Evolutionary conservation across 2,888 invertebrate species (phyloP), one percentile per base, ranked within the genome.

Genomic region (Callyntrura sp.): DNA sequence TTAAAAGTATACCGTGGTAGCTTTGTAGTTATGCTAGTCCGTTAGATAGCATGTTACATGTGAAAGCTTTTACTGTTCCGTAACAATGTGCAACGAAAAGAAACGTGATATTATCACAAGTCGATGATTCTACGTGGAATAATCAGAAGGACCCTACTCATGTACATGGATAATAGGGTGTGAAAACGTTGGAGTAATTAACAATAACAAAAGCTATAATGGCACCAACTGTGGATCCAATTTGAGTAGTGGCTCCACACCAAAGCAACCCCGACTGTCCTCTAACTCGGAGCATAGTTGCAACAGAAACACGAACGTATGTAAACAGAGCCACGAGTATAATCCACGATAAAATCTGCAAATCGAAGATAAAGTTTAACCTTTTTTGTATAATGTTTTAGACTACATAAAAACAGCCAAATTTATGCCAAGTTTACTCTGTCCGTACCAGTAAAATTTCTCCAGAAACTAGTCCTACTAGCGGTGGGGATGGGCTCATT

Each of bases 181-280:
- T 94, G 94, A 97, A 97, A 70, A 96, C 94, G 3, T 93, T 90
- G 3, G 96, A 95, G 94, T 96, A 95, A 95, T 97, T 97, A 93
- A 98, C 96, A 91, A 97, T 94, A 88, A 95, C 93, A 95, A 96
- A 98, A 81, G 96, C 96, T 28, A 96, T 93, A 68, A 97, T 94
- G n/a, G 98, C 97, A 90, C 98, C 98, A 23, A 96, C 92, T 11
- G 97, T 95, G 0, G 98, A 97, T 91, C 98, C 98, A 11, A 96
- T 11, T 95, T 98, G 98, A 9, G 97, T 97, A 82, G 96, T 95
- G 9, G 96, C 96, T 65, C 98, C 98, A 93, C 96, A 96, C 95
- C 96, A 97, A 90, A 97, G 96, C 94, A 98, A 95, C 73, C 97
- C 97, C 88, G 96, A 96, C 90, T 96, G 96, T 28, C 97, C 97